Evolutionary conservation across 1,140 invertebrate species (phyloP).

Genomic region (Marisa cornuarietis): DNA sequence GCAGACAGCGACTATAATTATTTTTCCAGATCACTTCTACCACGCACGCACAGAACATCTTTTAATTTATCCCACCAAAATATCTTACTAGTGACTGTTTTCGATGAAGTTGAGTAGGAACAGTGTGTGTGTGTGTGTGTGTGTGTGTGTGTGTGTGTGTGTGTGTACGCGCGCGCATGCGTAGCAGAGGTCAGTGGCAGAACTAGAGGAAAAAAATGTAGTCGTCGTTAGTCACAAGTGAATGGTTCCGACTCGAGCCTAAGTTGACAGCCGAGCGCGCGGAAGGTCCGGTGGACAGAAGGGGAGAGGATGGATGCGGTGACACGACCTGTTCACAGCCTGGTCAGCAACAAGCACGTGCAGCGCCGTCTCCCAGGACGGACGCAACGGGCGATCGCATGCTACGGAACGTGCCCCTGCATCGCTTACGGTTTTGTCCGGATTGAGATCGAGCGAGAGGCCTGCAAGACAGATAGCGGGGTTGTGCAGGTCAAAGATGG

Average conservation of each 20-base stretch:
- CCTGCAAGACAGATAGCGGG: too few relatives aligned
- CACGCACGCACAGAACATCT: background rate
- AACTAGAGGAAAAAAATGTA: too few relatives aligned
- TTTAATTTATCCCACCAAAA: background rate
- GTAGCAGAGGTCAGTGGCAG: background rate
- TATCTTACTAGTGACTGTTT: background rate
- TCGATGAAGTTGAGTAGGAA: background rate
- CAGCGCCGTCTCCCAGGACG: too few relatives aligned
- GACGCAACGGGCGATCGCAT: too few relatives aligned
- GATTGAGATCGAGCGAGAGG: too few relatives aligned
- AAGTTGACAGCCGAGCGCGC: background rate
- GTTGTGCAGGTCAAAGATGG: too few relatives aligned
- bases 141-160: slow-evolving; percentile 8
- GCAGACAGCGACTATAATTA: background rate
- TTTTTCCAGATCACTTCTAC: background rate
- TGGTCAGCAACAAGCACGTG: too few relatives aligned
- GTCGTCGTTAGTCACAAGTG: background rate
- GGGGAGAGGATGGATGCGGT: background rate
- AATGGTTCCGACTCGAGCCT: background rate
- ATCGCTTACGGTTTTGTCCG: too few relatives aligned
- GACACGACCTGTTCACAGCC: background rate
- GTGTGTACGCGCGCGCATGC: slow-evolving; percentile 4
- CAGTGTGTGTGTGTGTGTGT: slow-evolving; percentile 10
- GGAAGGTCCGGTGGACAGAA: background rate
- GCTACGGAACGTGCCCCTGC: too few relatives aligned